Base-by-base conservation (phyloP, 1,140 invertebrate species). In the Ericerus pela region DNA sequence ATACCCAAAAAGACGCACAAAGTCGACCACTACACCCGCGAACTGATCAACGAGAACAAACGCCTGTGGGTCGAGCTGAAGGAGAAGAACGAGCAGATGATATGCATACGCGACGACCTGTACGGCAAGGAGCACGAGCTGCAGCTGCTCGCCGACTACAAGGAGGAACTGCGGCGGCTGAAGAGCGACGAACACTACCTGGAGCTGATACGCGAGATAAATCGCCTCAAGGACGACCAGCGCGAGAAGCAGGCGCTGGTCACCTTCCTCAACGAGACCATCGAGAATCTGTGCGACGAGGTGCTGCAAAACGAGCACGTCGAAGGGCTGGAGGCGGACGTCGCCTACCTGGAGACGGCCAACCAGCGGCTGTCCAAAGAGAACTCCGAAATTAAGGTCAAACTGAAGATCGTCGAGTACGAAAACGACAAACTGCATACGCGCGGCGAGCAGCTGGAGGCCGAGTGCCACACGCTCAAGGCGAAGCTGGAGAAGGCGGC, bases 21-120 rank as follows among this genome's bases (percentile, higher is more conserved):
- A 22, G 14, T 24, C 11, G 14, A 47, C 20, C 11, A 22, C 20
- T 16, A 22, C 16, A 47, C 22, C 26, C 41, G 20, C 8, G 41
- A 47, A 47, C 26, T 47, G 2, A 47, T 47, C 41, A 24, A 47
- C 41, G 41, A 47, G 26, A 47, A 47, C 26, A 47, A 47, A 47
- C 41, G 41, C 22, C 41, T 47, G 10, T 47, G 41, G 41, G 26
- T 47, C 10, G 41, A 47, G 20, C 20, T 47, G 18, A 47, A 47
- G 26, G 41, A 47, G 16, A 47, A 47, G 16, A 47, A 47, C 16
- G 41, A 47, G 2, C 12, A 24, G 20, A 47, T 47, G 8, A 47
- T 47, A 8, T 20, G 20, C 8, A 10, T 47, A 5, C 41, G 16
- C 10, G 41, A 47, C 20, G 41, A 47, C 16, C 8, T 47, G 8